Evolutionary conservation across 2,113 vertebrate species (phyloP).

Genomic region (Lichenostomus cassidix): DNA sequence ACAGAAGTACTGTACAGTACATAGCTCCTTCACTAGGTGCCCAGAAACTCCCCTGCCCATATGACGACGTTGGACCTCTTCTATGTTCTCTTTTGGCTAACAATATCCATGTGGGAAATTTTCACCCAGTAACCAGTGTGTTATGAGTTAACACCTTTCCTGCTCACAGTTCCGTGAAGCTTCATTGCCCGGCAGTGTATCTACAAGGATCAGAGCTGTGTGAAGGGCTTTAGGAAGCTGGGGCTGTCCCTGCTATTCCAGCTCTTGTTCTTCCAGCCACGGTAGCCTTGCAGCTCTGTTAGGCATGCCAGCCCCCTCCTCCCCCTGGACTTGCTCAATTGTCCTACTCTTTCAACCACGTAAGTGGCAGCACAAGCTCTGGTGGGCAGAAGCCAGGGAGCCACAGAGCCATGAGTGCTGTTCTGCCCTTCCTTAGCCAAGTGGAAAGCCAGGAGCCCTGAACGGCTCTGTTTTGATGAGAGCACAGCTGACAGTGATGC

Average conservation of each 20-base stretch:
- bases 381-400: neutral
- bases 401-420: neutral
- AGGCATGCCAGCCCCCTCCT: neutral
- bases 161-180: rapidly evolving
- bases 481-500: rapidly evolving
- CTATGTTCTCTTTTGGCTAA: neutral
- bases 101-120: neutral
- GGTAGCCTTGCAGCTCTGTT: neutral
- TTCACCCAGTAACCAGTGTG: neutral
- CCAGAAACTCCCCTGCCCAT: rapidly evolving
- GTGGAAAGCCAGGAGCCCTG: neutral
- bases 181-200: neutral
- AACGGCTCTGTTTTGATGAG: rapidly evolving
- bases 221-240: neutral
- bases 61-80: neutral
- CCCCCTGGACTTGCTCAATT: neutral
- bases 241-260: neutral
- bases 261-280: neutral
- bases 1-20: neutral
- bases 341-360: neutral
- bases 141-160: neutral
- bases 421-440: neutral
- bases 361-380: neutral
- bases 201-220: neutral
- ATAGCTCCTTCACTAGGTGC: neutral